phyloP scores from a whole-genome alignment of 2,888 invertebrate species.

The Micoletzkya japonica region DNA sequence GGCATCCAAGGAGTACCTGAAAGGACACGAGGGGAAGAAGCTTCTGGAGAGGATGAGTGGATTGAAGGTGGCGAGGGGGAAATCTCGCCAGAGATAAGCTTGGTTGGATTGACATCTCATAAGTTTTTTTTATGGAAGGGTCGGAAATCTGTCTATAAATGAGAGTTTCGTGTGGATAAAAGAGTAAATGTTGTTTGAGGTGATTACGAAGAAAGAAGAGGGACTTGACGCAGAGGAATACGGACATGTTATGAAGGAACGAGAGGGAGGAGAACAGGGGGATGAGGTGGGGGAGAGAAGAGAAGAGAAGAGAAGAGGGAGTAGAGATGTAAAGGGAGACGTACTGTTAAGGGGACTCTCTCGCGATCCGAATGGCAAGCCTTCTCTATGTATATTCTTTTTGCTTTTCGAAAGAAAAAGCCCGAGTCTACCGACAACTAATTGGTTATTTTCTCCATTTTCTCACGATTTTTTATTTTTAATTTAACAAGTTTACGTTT shows the following conservation, averaged over 20 bases:
- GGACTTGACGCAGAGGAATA: not conserved
- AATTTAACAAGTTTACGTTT: not conserved
- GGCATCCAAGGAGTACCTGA: conserved; percentile 39
- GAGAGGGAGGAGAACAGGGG: not conserved
- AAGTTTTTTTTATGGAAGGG: not conserved
- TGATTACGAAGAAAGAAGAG: not conserved
- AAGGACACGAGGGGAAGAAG: conserved; percentile 24
- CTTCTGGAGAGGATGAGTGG: conserved; percentile 15
- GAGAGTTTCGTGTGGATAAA: too few relatives aligned
- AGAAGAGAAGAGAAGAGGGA: not conserved
- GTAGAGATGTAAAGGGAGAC: not conserved
- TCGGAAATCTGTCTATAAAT: not conserved
- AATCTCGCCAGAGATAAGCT: too few relatives aligned
- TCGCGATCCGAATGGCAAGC: conserved; percentile 62
- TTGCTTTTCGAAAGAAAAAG: conserved; percentile 53
- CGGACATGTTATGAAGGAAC: not conserved
- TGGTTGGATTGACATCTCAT: not conserved
- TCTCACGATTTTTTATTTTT: not conserved
- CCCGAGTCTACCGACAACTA: not conserved
- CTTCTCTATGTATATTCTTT: conserved; percentile 61
- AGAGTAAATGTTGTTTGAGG: too few relatives aligned
- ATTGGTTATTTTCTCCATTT: not conserved
- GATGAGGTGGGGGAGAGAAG: not conserved
- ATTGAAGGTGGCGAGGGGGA: conserved; percentile 8
- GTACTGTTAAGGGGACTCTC: conserved; percentile 56